A percentile compares a stretch with the other conserved stretches of the same genome.
phyloP scores from a whole-genome alignment of 2,888 invertebrate genomes.

The Tanytarsus gracilentus region DNA sequence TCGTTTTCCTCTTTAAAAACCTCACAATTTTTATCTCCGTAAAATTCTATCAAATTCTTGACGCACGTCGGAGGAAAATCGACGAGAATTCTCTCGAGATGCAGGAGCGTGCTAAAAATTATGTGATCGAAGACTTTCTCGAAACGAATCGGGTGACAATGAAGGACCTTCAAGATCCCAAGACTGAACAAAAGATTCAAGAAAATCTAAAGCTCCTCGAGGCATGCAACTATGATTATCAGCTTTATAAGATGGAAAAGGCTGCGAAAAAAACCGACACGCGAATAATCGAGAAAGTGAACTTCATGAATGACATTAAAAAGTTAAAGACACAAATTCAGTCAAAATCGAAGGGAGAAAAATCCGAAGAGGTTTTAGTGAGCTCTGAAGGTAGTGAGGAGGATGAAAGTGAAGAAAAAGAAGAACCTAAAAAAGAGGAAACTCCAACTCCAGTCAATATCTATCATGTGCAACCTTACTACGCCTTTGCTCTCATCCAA shows the following conservation, averaged over 20 bases:
- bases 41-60: constrained; percentile 43
- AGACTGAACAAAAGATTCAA: constrained; percentile 38
- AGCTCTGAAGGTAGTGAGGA: constrained; percentile 38
- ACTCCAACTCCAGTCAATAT: background rate
- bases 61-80: constrained; percentile 39
- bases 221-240: constrained; percentile 39
- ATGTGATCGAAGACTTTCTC: constrained; percentile 47
- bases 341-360: constrained; percentile 29
- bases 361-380: constrained; percentile 34
- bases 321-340: constrained; percentile 39
- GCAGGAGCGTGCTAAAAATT: constrained; percentile 46
- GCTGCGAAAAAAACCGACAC: constrained; percentile 36
- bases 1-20: constrained; percentile 51
- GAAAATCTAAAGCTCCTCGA: constrained; percentile 38
- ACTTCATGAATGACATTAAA: constrained; percentile 40
- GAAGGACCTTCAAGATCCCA: constrained; percentile 39
- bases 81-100: constrained; percentile 35
- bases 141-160: constrained; percentile 42
- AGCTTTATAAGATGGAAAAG: constrained; percentile 39
- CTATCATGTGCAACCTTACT: constrained; percentile 7
- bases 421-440: background rate
- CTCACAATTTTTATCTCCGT: constrained; percentile 44
- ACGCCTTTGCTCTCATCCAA: constrained; percentile 1
- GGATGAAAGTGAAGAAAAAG: background rate
- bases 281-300: constrained; percentile 35